Evolutionary conservation across 1,140 invertebrate species (phyloP).

Genomic region (Conopomorpha cramerella): DNA sequence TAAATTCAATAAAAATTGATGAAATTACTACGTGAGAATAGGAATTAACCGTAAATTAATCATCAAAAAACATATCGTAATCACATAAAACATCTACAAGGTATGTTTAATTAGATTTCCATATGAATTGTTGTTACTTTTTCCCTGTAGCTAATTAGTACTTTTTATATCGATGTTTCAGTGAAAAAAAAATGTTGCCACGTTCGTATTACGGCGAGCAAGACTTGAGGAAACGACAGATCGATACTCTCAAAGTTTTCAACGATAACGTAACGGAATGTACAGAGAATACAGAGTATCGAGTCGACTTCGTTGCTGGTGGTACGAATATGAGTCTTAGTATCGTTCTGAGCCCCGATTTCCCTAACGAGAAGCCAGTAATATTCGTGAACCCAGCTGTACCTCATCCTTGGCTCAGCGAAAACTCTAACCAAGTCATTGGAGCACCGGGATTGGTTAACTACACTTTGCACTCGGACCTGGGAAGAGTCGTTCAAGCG

Average conservation of each 20-base stretch:
- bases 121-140: neutral
- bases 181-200: constrained; percentile 23
- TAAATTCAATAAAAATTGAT: no score
- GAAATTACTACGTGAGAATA: no score
- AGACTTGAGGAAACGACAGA: constrained; percentile 65
- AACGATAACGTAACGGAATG: constrained; percentile 73
- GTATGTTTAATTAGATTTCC: no score
- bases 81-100: no score
- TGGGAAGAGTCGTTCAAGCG: constrained; percentile 77
- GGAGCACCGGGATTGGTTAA: constrained; percentile 74
- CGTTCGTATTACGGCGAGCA: constrained; percentile 34
- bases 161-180: constrained; percentile 14
- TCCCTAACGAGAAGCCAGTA: constrained; percentile 74
- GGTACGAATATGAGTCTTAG: constrained; percentile 66
- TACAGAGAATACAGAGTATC: constrained; percentile 70
- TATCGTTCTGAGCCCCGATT: constrained; percentile 68
- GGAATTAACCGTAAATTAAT: no score
- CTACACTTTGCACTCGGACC: constrained; percentile 76
- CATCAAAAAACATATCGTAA: no score
- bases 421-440: constrained; percentile 67
- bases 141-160: neutral
- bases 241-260: constrained; percentile 75
- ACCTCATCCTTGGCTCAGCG: constrained; percentile 70
- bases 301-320: constrained; percentile 68
- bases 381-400: constrained; percentile 69